Conservation (phyloP, 2,113 vertebrate species). For the Bothrops jararaca region DNA sequence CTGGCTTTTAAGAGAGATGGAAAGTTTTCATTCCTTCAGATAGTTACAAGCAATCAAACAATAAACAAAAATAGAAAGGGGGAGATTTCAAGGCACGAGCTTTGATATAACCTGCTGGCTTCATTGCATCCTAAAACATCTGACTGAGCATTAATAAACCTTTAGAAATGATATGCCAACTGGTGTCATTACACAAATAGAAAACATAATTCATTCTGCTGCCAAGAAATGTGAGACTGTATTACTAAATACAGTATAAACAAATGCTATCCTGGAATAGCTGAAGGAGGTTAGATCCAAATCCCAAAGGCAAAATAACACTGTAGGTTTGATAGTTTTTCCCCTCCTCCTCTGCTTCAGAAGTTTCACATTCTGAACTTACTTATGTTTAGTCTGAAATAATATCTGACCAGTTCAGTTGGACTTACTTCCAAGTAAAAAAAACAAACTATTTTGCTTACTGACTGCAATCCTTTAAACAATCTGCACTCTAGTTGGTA, state of each 20-base stretch:
- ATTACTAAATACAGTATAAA: slow-evolving; percentile 56
- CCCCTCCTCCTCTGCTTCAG: neutral
- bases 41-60: neutral
- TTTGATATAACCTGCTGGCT: neutral
- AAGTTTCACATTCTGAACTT: neutral
- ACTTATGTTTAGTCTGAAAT: neutral
- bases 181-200: slow-evolving; percentile 20
- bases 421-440: neutral
- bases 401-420: neutral
- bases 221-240: slow-evolving; percentile 43
- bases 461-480: neutral
- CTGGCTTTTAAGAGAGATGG: neutral
- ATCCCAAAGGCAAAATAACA: slow-evolving; percentile 32
- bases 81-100: neutral
- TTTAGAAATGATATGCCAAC: slow-evolving; percentile 35
- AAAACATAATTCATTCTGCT: slow-evolving; percentile 42
- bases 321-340: neutral
- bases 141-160: slow-evolving; percentile 20
- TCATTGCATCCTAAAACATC: neutral
- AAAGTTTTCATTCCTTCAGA: neutral
- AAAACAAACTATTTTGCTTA: neutral
- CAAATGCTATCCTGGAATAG: slow-evolving; percentile 48
- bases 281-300: slow-evolving; percentile 19
- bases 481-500: neutral
- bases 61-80: neutral